Evolutionary conservation across 2,888 invertebrate genomes (phyloP).

Genomic region (Noctua janthe): DNA sequence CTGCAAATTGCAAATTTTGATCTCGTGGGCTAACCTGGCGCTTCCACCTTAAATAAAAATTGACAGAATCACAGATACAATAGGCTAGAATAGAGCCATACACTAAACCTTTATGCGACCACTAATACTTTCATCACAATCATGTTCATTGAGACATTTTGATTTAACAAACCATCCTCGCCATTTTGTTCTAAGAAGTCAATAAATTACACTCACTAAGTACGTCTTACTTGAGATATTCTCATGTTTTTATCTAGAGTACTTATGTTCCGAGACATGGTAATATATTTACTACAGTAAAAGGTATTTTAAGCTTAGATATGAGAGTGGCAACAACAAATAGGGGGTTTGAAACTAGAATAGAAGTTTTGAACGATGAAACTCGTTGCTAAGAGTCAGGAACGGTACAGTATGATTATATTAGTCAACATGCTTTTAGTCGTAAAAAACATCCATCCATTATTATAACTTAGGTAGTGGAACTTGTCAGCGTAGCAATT

Average conservation of each 20-base stretch:
- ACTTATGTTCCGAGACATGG: constrained; percentile 14
- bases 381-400: neutral
- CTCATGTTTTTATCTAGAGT: constrained; percentile 39
- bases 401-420: neutral
- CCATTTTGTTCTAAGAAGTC: neutral
- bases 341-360: neutral
- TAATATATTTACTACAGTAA: constrained; percentile 34
- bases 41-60: too few species aligned
- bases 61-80: too few species aligned
- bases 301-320: constrained; percentile 16
- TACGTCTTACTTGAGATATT: constrained; percentile 26
- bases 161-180: neutral
- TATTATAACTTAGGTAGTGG: neutral
- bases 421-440: neutral
- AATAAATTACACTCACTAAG: constrained; percentile 17
- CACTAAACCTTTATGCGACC: too few species aligned
- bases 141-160: too few species aligned
- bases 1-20: too few species aligned
- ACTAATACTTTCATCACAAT: too few species aligned
- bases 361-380: neutral
- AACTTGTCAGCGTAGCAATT: neutral
- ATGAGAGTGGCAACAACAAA: constrained; percentile 23
- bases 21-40: too few species aligned
- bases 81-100: too few species aligned
- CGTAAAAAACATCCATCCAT: neutral